Percentiles rank a stretch among this genome's conserved stretches.
Conservation (phyloP, 2,888 invertebrate genomes). For the Melanargia galathea region DNA sequence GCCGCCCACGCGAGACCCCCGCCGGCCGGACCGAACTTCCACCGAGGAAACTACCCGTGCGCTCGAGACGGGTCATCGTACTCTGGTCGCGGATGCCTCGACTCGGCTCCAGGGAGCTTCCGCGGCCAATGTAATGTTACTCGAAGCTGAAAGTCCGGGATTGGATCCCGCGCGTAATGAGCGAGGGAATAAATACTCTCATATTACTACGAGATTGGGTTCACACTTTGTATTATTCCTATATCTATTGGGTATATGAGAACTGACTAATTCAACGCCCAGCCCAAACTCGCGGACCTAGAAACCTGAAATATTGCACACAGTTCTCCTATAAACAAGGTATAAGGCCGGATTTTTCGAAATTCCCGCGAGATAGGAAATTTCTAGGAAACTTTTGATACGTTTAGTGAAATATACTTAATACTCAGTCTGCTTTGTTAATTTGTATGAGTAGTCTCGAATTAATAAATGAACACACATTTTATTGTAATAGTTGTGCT, state of each 20-base stretch:
- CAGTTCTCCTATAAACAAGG: no score
- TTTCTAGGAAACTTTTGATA: no score
- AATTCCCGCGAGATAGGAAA: no score
- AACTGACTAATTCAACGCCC: no score
- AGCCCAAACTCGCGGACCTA: no score
- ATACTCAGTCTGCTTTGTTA: no score
- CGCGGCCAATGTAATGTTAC: not conserved
- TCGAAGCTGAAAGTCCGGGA: not conserved
- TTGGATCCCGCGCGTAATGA: slow-evolving; percentile 6
- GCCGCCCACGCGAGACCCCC: not conserved
- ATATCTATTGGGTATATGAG: not conserved
- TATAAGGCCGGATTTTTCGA: no score
- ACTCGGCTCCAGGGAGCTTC: not conserved
- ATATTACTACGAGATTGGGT: not conserved
- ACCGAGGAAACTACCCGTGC: not conserved
- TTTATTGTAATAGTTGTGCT: not conserved
- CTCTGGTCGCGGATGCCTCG: not conserved
- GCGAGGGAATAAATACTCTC: not conserved
- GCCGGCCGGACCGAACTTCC: not conserved
- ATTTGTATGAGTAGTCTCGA: no score
- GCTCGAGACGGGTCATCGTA: not conserved
- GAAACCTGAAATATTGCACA: no score
- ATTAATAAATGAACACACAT: no score
- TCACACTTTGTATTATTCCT: not conserved
- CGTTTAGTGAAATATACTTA: no score